Evolutionary conservation across 1,140 invertebrate genomes (phyloP).

Genomic region (Wiebesia pumilae): DNA sequence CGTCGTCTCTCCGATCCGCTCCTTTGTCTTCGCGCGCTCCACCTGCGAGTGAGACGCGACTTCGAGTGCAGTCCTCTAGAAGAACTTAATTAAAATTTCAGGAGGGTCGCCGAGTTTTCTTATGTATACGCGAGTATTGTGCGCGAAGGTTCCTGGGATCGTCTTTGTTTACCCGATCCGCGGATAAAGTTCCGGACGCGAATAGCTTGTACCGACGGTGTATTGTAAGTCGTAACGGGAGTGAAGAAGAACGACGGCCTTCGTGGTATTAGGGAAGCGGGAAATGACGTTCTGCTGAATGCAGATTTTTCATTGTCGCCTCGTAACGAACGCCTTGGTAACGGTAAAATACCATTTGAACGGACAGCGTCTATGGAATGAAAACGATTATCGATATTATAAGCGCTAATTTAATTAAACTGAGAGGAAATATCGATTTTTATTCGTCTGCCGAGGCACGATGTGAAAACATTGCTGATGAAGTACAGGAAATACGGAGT

Average conservation of each 20-base stretch:
- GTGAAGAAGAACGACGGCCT: background rate
- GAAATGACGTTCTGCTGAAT: background rate
- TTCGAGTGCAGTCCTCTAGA: background rate
- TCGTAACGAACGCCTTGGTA: background rate
- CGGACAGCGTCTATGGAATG: background rate
- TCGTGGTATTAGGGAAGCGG: background rate
- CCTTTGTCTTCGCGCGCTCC: too few species aligned
- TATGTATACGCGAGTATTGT: too few species aligned
- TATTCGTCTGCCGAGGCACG: background rate
- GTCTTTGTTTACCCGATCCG: background rate
- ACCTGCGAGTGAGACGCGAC: background rate
- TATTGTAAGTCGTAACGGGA: background rate
- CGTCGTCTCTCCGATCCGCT: too few species aligned
- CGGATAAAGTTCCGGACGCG: background rate
- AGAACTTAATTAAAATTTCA: constrained; percentile 45
- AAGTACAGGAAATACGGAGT: too few species aligned
- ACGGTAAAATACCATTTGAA: background rate
- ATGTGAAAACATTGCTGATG: too few species aligned
- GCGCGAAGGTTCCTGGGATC: background rate
- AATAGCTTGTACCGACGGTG: too few species aligned
- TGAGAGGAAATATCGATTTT: background rate
- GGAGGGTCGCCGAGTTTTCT: background rate
- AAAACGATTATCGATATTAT: background rate
- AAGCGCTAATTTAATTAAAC: background rate
- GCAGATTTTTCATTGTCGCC: background rate